A percentile compares a stretch with the other conserved stretches of the same genome.
These are phyloP conservation scores for Peucedramus taeniatus DNA, from an alignment of 2,113 vertebrate species.

Conservation along the genomic window DNA sequence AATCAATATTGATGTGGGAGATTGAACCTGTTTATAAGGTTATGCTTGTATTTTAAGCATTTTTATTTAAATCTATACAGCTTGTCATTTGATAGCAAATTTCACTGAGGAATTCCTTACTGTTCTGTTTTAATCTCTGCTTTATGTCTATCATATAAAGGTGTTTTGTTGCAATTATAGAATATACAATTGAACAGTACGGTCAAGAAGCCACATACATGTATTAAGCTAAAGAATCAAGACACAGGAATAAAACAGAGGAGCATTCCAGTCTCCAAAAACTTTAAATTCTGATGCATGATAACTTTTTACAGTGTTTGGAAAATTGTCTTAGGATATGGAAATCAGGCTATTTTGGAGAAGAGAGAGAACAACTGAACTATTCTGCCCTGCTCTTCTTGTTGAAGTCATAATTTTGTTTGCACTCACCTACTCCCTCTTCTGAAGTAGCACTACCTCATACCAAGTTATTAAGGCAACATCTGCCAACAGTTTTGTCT, in stretches of 20 bases:
- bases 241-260: neutral
- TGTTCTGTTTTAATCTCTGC: neutral
- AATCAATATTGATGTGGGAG: neutral
- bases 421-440: constrained; percentile 8
- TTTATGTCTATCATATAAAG: neutral
- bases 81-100: neutral
- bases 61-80: neutral
- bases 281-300: neutral
- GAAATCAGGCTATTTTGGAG: neutral
- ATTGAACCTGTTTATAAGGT: neutral
- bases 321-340: neutral
- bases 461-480: neutral
- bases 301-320: neutral
- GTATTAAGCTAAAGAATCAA: constrained; percentile 4
- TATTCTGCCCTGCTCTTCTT: neutral
- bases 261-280: constrained; percentile 13
- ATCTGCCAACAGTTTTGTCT: neutral
- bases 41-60: neutral
- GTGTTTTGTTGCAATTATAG: neutral
- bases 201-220: neutral
- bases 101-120: neutral
- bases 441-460: neutral
- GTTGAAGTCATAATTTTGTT: neutral
- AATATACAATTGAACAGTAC: neutral
- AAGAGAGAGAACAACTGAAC: constrained; percentile 19